Conservation (phyloP, 2,888 invertebrate genomes). For the Acleris cristana region DNA sequence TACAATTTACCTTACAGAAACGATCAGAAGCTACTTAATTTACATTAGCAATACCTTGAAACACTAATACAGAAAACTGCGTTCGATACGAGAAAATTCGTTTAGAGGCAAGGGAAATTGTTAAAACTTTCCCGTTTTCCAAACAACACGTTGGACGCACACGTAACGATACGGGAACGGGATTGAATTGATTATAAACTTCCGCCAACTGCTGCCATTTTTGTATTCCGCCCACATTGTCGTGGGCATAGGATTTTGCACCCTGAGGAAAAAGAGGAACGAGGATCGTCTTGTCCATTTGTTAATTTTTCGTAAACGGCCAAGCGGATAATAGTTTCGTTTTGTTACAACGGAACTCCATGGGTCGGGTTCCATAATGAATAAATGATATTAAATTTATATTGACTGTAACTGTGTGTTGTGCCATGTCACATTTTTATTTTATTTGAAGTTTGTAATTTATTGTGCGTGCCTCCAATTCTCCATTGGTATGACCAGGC, state of each 20-base stretch:
- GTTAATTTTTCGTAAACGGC: too few species aligned
- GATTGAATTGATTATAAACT: slow-evolving; percentile 69
- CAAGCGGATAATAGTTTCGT: too few species aligned
- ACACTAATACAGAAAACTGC: neutral
- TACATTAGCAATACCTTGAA: neutral
- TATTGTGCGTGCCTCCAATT: too few species aligned
- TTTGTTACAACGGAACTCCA: too few species aligned
- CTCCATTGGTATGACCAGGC: too few species aligned
- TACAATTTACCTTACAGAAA: too few species aligned
- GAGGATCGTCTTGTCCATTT: neutral
- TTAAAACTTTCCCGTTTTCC: slow-evolving; percentile 57
- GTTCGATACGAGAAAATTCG: slow-evolving; percentile 38
- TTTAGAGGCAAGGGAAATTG: slow-evolving; percentile 36
- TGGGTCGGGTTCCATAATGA: too few species aligned
- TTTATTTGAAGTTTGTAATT: too few species aligned
- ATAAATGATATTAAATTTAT: too few species aligned
- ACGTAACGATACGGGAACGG: slow-evolving; percentile 49
- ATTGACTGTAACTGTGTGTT: too few species aligned
- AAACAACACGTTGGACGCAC: slow-evolving; percentile 58
- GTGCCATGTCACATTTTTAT: too few species aligned
- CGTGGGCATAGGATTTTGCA: neutral
- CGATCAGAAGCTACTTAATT: too few species aligned
- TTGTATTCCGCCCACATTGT: slow-evolving; percentile 20
- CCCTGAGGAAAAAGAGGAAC: neutral
- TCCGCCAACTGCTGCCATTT: slow-evolving; percentile 45